Evolutionary conservation across 2,888 invertebrate genomes (phyloP).

Genomic region (Sacculina carcini): DNA sequence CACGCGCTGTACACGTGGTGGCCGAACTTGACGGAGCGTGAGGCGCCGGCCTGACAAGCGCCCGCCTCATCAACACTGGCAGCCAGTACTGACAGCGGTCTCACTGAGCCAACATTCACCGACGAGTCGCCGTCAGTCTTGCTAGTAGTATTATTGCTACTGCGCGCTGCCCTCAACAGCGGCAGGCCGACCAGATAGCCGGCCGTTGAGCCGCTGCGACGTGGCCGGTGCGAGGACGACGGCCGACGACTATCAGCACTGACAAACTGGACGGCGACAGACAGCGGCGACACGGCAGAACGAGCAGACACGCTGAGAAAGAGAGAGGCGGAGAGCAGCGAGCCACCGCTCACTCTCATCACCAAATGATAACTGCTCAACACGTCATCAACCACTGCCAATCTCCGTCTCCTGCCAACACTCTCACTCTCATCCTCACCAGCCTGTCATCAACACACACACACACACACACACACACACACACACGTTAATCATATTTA

Average conservation of each 20-base stretch:
- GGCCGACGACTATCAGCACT: neutral
- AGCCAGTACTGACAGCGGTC: too few relatives aligned
- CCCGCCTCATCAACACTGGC: neutral
- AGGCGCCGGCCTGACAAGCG: neutral
- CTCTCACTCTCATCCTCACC: too few relatives aligned
- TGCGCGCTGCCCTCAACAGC: too few relatives aligned
- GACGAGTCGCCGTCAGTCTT: conserved; percentile 21
- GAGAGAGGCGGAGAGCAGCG: neutral
- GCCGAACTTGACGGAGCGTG: neutral
- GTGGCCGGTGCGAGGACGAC: neutral
- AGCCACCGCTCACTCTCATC: neutral
- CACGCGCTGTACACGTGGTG: neutral
- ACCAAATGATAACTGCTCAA: conserved; percentile 20
- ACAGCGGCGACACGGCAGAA: neutral
- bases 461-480: too few relatives aligned
- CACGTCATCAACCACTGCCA: too few relatives aligned
- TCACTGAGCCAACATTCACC: neutral
- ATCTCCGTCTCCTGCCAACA: too few relatives aligned
- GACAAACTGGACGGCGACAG: neutral
- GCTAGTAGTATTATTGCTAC: too few relatives aligned
- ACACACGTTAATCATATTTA: too few relatives aligned
- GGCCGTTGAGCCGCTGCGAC: neutral
- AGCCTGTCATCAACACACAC: too few relatives aligned
- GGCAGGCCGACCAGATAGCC: neutral
- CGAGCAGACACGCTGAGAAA: neutral